A percentile compares a stretch with the other conserved stretches of the same genome.
Evolutionary conservation across 2,113 vertebrate genomes (phyloP).

Genomic region (Mormyrus iriodes): DNA sequence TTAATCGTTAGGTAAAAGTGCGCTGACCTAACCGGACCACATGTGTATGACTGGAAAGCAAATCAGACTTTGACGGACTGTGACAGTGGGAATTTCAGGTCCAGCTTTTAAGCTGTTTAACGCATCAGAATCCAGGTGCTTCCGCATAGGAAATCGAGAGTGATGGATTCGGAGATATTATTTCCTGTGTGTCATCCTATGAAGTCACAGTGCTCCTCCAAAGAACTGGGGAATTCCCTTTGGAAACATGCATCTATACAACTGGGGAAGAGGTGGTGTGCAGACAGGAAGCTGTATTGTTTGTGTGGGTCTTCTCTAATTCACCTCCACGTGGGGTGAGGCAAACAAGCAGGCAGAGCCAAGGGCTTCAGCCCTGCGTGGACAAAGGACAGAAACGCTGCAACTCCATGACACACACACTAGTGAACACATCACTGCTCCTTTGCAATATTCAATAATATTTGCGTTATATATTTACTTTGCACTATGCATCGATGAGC

Average conservation of each 20-base stretch:
- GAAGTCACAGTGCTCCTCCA: not conserved
- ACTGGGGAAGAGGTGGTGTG: not conserved
- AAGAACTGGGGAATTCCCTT: not conserved
- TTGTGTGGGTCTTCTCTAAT: not conserved
- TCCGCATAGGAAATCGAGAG: not conserved
- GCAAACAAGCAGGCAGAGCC: not conserved
- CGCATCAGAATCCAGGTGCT: not conserved
- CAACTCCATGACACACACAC: not conserved
- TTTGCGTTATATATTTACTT: not conserved
- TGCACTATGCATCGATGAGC: too few species aligned
- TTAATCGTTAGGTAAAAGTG: not conserved
- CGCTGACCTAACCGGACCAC: not conserved
- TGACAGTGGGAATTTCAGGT: not conserved
- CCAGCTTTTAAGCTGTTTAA: not conserved
- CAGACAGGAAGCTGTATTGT: not conserved
- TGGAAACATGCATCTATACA: not conserved
- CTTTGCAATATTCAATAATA: not conserved
- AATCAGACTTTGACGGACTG: not conserved
- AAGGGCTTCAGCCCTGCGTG: not conserved
- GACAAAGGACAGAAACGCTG: not conserved
- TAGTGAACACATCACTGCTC: not conserved
- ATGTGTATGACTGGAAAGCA: not conserved
- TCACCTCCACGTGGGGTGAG: not conserved
- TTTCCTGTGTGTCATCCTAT: not conserved
- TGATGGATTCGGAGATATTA: not conserved